Evolutionary conservation across 2,797 vertebrate species (phyloP), one percentile per base, ranked within the genome.

Genomic region (Danio aesculapii): DNA sequence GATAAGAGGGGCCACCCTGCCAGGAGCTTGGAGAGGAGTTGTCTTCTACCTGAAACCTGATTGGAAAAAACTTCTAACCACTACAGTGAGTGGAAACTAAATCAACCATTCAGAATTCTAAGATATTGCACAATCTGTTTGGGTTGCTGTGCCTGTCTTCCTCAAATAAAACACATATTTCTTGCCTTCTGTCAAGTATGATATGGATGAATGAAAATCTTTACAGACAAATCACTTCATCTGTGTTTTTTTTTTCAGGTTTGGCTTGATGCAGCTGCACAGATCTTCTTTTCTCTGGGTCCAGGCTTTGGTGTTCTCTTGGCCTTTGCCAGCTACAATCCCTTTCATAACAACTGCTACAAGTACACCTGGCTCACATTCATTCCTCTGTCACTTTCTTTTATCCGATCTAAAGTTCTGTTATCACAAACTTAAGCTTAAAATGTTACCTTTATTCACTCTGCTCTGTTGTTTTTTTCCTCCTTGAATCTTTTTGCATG

Each of bases 331-430:
- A 99, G 98, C 92, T 99, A 99, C 93, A 99, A 99, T 90, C 99
- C 97, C 7, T 99, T 99, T 92, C 95, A 97, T 91, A 99, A 99
- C 95, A 99, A 99, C 93, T 99, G 98, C 88, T 99, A 99, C 89
- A 98, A 98, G 98, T 99, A 96, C 94, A 59, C 59, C 6, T n/a
- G 49, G 8, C 16, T 79, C 43, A 64, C 52, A 21, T 75, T 86
- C 70, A 75, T 19, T n/a, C 16, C 47, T 67, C 17, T 68, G 39
- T 69, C 14, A 64, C 58, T 21, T 55, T 47, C 13, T 49, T 21
- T 64, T n/a, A 71, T 19, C 39, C 52, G 13, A n/a, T 39, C 47
- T 49, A 17, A 30, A 6, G 58, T 72, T 82, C 13, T 53, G 55
- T 70, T 30, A 66, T 66, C 58, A 53, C 46, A 61, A 30, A 19